Evolutionary conservation across 2,113 vertebrate genomes (phyloP), one percentile per base, ranked within the genome.

Genomic region (Himantopus leucocephalus): DNA sequence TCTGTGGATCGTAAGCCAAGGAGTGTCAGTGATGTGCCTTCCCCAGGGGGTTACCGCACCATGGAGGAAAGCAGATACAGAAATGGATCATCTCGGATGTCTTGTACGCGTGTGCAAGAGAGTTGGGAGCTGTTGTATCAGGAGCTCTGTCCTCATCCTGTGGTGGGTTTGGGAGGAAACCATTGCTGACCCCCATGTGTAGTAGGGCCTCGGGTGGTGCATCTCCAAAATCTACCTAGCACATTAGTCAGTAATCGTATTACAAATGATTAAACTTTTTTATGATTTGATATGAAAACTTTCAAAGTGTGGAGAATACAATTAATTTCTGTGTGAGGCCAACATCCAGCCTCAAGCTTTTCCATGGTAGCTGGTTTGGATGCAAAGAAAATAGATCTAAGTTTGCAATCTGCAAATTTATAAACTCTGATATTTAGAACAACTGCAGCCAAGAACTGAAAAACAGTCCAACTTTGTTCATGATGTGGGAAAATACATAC

Each of bases 181-280:
- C 3, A 2, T 41, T 30, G 8, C 45, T 39, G 53, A 23, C 12
- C 18, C 12, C 14, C 12, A 47, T 1, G 8, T 47, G 45, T 39
- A 52, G 32, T 29, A 58, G 29, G 10, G 26, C 39, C 22, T 77
- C n/a, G 6, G 35, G 15, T 64, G 20, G 12, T 64, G 35, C 12
- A 21, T 63, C 75, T 87, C 34, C 34, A 29, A 75, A 66, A 32
- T 56, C 71, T 66, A 15, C 34, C 45, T 37, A 39, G 20, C 10
- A 21, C 5, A 12, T 56, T 21, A 47, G 15, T 20, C 34, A 58
- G 26, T 66, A 48, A 53, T 23, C 26, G 37, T 68, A 6, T 62
- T 77, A 53, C 12, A 74, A 71, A 39, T 37, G 43, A 30, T 6
- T 78, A 9, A 0, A 15, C 0, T 1, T 17, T 80, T 58, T 66